A percentile compares a stretch with the other conserved stretches of the same genome.
Conservation (phyloP, 2,797 vertebrate genomes). For the Danionella dracula region DNA sequence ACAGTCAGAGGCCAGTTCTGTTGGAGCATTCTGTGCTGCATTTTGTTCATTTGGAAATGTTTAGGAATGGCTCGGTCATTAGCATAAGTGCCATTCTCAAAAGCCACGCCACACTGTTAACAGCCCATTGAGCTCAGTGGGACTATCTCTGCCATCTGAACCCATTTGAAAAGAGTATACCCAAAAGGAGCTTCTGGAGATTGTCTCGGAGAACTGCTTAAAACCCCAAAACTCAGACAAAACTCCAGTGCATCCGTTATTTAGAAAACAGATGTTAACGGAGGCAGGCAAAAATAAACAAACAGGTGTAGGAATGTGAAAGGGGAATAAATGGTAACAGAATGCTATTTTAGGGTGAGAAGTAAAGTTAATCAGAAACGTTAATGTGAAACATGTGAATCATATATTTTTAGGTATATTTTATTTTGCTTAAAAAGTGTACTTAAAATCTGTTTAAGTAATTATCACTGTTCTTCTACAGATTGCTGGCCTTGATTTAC, state of each 20-base stretch:
- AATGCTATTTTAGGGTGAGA: too few species aligned
- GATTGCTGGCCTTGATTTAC: too few species aligned
- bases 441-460: too few species aligned
- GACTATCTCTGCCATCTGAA: slow-evolving; percentile 29
- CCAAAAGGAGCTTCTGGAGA: slow-evolving; percentile 38
- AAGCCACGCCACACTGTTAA: slow-evolving; percentile 40
- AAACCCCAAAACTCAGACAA: not conserved
- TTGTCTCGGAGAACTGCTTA: slow-evolving; percentile 38
- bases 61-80: slow-evolving; percentile 48
- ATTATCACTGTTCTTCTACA: too few species aligned
- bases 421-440: too few species aligned
- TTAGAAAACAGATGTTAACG: not conserved
- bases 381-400: too few species aligned
- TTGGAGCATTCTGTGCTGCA: not conserved
- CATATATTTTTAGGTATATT: too few species aligned
- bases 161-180: slow-evolving; percentile 22
- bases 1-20: slow-evolving; percentile 35
- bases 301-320: not conserved
- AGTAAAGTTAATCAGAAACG: too few species aligned
- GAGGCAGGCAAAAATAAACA: too few species aligned
- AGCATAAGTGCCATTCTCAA: slow-evolving; percentile 50
- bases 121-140: slow-evolving; percentile 38
- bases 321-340: not conserved
- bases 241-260: not conserved
- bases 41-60: slow-evolving; percentile 57